A percentile compares a stretch with the other conserved stretches of the same genome.
These are phyloP conservation scores for Pardosa pseudoannulata DNA, from an alignment of 2,888 invertebrate genomes.

Conservation along the genomic window DNA sequence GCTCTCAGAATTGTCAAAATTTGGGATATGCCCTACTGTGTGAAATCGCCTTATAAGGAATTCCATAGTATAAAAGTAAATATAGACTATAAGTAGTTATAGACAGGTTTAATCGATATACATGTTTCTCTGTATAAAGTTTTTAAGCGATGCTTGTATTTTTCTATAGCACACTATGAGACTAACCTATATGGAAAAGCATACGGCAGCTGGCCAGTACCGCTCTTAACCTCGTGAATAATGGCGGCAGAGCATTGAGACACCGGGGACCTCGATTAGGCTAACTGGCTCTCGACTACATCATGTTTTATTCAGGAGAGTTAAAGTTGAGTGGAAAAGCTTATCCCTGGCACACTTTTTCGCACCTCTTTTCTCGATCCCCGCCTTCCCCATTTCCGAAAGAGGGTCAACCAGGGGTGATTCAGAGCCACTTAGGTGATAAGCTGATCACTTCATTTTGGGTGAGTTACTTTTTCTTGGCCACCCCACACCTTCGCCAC, in stretches of 20 bases:
- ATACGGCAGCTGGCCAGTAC: too few relatives aligned
- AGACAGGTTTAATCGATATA: too few relatives aligned
- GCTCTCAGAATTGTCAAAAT: too few relatives aligned
- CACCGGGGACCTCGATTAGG: conserved; percentile 28
- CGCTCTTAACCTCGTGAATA: too few relatives aligned
- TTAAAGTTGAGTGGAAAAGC: conserved; percentile 20
- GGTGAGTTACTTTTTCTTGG: conserved; percentile 1
- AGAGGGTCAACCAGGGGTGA: conserved; percentile 43
- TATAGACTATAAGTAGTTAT: too few relatives aligned
- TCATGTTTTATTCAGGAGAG: conserved; percentile 60
- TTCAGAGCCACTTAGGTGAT: conserved; percentile 68
- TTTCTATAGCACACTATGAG: too few relatives aligned
- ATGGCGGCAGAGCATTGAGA: not conserved
- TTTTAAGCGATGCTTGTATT: too few relatives aligned
- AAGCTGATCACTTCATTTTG: conserved; percentile 67
- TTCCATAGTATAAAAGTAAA: too few relatives aligned
- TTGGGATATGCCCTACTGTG: too few relatives aligned
- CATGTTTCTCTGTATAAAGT: too few relatives aligned
- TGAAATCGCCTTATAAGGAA: too few relatives aligned
- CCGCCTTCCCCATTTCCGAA: not conserved
- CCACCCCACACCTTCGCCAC: not conserved
- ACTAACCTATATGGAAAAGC: too few relatives aligned
- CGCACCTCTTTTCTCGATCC: conserved; percentile 13
- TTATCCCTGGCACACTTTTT: conserved; percentile 59
- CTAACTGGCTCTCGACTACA: conserved; percentile 23